Base-by-base conservation (phyloP, 2,888 invertebrate genomes). In the Pharmacophagus antenor region DNA sequence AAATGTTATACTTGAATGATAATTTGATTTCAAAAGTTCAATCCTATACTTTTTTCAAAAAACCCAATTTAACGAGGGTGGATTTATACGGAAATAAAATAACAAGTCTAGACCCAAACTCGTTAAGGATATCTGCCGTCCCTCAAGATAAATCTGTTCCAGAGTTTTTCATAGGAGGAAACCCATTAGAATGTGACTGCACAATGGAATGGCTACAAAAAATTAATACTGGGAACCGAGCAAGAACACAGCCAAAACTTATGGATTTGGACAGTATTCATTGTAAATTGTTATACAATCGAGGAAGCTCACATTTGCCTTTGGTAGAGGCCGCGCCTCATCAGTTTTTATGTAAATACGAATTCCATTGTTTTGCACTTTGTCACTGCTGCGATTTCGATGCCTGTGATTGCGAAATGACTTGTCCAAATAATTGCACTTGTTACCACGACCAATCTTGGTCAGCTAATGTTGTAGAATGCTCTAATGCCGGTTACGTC, bases 371-470 rank as follows among this genome's bases (percentile, higher is more conserved):
- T 82, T 96, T 96, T 79, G 95, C 96, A 5, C 85, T 95, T 65
- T 97, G 97, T 78, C 95, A 96, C 76, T 97, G 97, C 77, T 97
- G 97, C 82, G 96, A 97, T 80, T 97, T 96, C 78, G 96, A 96
- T 74, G 96, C 96, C 37, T 97, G 97, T 80, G 97, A 97, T 84
- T 97, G 97, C 88, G 95, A 97, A 91, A 96, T 96, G 95, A 96
- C 95, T 54, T 97, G 97, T 75, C 97, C 97, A 22, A 92, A 92
- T 58, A 95, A 95, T 77, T 97, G 97, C 85, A 95, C 95, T 58
- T 97, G 97, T 83, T 97, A 96, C 86, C 95, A 96, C 77, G 97
- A 97, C 82, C 95, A 95, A 77, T 94, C 95, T 22, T 97, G 96
- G 95, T 93, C 94, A 48, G 95, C 95, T 20, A 96, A 96, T 85